These are phyloP conservation scores for Lasioglossum villosulum DNA, from an alignment of 2,888 invertebrate species.

Conservation along the genomic window DNA sequence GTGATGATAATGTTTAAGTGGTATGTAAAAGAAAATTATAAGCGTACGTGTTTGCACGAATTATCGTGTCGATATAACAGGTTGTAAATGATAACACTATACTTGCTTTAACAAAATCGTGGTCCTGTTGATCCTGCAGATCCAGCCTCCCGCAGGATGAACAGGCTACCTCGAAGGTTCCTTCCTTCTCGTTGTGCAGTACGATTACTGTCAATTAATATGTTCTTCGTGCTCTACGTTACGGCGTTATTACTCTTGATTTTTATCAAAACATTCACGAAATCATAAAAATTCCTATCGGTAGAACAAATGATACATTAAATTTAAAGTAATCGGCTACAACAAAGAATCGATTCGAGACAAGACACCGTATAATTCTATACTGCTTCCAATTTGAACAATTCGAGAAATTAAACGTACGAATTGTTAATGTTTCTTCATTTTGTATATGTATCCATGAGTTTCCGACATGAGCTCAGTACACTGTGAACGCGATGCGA, in stretches of 20 bases:
- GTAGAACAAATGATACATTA: slow-evolving; percentile 17
- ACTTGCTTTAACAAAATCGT: slow-evolving; percentile 31
- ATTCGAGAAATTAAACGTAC: slow-evolving; percentile 1
- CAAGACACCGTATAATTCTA: background rate
- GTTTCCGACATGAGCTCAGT: slow-evolving; percentile 23
- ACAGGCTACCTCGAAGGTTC: slow-evolving; percentile 22
- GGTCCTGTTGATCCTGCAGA: slow-evolving; percentile 64
- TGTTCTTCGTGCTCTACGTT: slow-evolving; percentile 26
- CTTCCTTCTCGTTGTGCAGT: slow-evolving; percentile 47
- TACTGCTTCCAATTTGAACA: slow-evolving; percentile 26
- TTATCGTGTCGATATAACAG: slow-evolving; percentile 25
- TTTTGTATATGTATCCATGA: slow-evolving; percentile 7
- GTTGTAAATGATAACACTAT: slow-evolving; percentile 24
- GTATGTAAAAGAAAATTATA: slow-evolving; percentile 35
- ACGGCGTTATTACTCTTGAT: background rate
- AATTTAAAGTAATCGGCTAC: slow-evolving; percentile 10
- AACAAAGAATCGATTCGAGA: slow-evolving; percentile 11
- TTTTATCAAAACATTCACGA: slow-evolving; percentile 17
- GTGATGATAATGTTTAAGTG: slow-evolving; percentile 45
- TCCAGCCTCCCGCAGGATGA: slow-evolving; percentile 74
- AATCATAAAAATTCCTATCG: slow-evolving; percentile 21
- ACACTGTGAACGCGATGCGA: slow-evolving; percentile 33
- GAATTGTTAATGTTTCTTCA: slow-evolving; percentile 6
- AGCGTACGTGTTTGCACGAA: slow-evolving; percentile 44
- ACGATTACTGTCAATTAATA: slow-evolving; percentile 50